Evolutionary conservation across 2,888 invertebrate genomes (phyloP).

Genomic region (Xylocampa areola): DNA sequence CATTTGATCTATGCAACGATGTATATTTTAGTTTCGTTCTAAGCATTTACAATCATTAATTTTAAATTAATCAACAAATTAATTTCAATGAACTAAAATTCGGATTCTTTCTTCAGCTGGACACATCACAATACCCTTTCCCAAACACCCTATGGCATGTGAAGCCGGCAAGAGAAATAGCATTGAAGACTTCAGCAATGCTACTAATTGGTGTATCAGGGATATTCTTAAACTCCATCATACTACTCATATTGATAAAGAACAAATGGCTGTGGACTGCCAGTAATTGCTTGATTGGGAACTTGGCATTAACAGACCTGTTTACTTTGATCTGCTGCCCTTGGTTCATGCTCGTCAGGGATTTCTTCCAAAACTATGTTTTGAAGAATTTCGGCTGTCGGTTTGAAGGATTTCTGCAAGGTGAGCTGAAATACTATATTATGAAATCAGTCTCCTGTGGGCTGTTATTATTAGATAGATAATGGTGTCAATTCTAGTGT

Average conservation of each 20-base stretch:
- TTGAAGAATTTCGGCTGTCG: constrained; percentile 93
- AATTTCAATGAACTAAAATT: neutral
- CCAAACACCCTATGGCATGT: constrained; percentile 92
- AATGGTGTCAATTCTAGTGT: too few relatives aligned
- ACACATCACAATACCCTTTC: constrained; percentile 84
- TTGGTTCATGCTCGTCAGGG: constrained; percentile 93
- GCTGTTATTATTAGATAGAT: too few relatives aligned
- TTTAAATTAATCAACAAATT: too few relatives aligned
- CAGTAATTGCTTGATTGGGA: constrained; percentile 93
- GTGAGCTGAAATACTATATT: constrained; percentile 71
- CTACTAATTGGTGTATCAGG: constrained; percentile 91
- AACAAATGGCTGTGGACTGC: constrained; percentile 92
- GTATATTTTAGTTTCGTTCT: too few relatives aligned
- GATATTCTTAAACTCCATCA: constrained; percentile 91
- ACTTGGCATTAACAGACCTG: constrained; percentile 93
- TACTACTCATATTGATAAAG: constrained; percentile 91
- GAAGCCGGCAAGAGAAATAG: constrained; percentile 90
- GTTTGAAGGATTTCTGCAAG: constrained; percentile 94
- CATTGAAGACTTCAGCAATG: constrained; percentile 90
- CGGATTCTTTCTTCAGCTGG: constrained; percentile 69
- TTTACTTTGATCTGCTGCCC: constrained; percentile 92
- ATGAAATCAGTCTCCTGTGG: neutral
- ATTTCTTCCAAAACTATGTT: constrained; percentile 94
- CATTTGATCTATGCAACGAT: too few relatives aligned
- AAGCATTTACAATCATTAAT: too few relatives aligned